Conservation (phyloP, 2,113 vertebrate genomes). For the Myocastor coypus region DNA sequence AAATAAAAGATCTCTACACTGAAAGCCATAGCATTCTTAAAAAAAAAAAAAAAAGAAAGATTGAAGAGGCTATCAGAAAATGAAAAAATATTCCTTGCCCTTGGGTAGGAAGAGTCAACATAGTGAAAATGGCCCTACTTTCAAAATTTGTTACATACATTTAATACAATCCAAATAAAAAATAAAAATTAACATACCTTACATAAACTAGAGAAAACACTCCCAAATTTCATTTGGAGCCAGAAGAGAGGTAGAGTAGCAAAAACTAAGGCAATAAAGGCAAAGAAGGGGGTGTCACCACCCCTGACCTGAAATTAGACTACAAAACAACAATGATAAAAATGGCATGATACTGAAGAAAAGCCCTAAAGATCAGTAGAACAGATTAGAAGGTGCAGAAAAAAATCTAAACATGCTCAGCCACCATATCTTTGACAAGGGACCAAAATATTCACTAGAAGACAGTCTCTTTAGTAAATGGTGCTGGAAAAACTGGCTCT, state of each 20-base stretch:
- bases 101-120: neutral
- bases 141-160: neutral
- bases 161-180: neutral
- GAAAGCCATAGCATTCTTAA: neutral
- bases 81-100: neutral
- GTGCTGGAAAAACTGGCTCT: neutral
- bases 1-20: neutral
- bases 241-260: neutral
- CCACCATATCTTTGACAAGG: neutral
- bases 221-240: neutral
- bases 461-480: neutral
- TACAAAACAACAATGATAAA: neutral
- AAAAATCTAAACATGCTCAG: neutral
- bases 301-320: neutral
- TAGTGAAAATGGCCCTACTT: neutral
- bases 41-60: neutral
- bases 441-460: neutral
- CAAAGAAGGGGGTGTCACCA: neutral
- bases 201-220: neutral
- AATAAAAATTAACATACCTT: neutral
- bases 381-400: neutral
- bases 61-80: neutral
- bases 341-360: neutral
- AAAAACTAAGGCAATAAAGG: neutral
- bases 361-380: neutral